phyloP scores from a whole-genome alignment of 2,113 vertebrate species.

The Fulica atra region DNA sequence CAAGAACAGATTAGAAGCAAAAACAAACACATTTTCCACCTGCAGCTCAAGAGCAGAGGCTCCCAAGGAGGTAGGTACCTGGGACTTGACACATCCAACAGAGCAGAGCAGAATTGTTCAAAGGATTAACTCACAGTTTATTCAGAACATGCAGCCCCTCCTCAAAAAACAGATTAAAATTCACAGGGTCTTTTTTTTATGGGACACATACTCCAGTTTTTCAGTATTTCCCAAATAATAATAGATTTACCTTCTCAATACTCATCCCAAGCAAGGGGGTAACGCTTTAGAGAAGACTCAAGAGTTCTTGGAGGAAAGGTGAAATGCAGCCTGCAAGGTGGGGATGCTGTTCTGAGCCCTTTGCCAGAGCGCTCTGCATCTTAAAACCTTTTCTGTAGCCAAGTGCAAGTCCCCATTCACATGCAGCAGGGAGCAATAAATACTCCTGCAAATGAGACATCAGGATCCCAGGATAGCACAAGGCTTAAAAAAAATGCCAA shows the following conservation, averaged over 20 bases:
- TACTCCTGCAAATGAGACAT: slow-evolving; percentile 27
- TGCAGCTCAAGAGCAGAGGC: background rate
- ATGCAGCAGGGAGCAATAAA: slow-evolving; percentile 21
- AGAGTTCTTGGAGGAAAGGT: background rate
- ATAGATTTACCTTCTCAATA: background rate
- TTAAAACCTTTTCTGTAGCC: background rate
- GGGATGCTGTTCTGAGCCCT: background rate
- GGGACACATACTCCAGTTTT: background rate
- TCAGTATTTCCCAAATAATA: background rate
- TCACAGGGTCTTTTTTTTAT: background rate
- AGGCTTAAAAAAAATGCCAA: slow-evolving; percentile 40
- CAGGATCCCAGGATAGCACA: background rate
- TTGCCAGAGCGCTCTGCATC: background rate
- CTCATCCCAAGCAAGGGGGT: background rate
- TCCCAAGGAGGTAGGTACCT: background rate
- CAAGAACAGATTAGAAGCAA: background rate
- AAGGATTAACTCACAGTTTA: background rate
- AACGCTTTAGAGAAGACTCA: background rate
- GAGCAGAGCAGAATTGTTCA: background rate
- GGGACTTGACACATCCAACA: background rate
- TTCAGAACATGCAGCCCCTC: background rate
- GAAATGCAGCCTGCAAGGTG: background rate
- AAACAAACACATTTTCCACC: background rate
- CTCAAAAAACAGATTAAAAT: background rate
- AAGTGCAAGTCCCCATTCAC: background rate